Base-by-base conservation (phyloP, 2,888 invertebrate genomes). In the Epirrita christyi region DNA sequence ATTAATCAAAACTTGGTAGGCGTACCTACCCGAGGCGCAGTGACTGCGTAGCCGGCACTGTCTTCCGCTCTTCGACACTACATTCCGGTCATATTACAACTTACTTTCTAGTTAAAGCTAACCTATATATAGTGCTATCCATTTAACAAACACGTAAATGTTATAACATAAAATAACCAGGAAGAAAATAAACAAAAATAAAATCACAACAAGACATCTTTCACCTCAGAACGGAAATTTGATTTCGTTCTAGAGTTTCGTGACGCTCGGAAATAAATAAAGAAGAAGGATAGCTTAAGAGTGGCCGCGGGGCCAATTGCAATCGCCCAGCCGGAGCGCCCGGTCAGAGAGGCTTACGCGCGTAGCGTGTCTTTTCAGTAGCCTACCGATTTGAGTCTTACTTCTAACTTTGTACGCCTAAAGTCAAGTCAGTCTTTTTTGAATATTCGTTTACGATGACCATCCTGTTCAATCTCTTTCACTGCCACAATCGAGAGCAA, bases 271-370 rank as follows among this genome's bases (percentile, higher is more conserved):
- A 89, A 92, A 92, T 92, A 92, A 92, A 92, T 92, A 91, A 83
- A 87, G 75, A 81, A 86, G 83, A 85, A 81, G 80, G 86, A 88
- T 89, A 90, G 90, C 83, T 82, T 84, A 85, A 81, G 80, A 81
- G 77, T 89, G 91, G 90, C 88, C 90, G 86, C 88, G 89, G 88
- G 89, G 92, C 91, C 92, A 88, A 92, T 92, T 92, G 92, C 92
- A 92, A 85, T 89, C 85, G 88, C 91, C 92, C 92, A 91, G 92
- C 91, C 91, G 88, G 88, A 83, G 85, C 85, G 85, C 89, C 88
- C 88, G 87, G 88, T 86, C 88, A 78, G 83, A 79, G 83, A 88
- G 88, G 93, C 91, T 72, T 88, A 87, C 80, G 93, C 91, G 79
- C 83, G 83, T 85, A 83, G 85, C 86, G 85, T 86, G 78, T 81